Percentiles rank a stretch among this genome's conserved stretches.
These are phyloP conservation scores for Rhagium mordax DNA, from an alignment of 2,888 invertebrate genomes.

Conservation along the genomic window DNA sequence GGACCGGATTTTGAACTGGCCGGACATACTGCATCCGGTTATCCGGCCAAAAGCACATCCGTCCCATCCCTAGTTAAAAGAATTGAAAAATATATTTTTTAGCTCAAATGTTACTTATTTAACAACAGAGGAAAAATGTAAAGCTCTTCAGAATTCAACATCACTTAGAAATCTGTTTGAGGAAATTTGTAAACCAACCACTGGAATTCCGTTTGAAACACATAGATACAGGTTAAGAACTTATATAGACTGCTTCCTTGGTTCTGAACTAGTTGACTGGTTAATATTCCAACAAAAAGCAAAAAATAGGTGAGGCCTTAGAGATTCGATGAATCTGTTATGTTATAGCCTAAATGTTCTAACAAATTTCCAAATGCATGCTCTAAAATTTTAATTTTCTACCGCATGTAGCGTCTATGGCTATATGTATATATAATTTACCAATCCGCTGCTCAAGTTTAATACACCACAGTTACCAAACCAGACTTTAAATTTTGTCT, in stretches of 20 bases:
- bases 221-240: slow-evolving; percentile 82
- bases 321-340: no score
- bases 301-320: slow-evolving; percentile 81
- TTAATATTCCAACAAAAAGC: slow-evolving; percentile 84
- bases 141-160: slow-evolving; percentile 73
- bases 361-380: no score
- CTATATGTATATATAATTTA: no score
- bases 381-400: not conserved
- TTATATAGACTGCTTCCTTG: slow-evolving; percentile 83
- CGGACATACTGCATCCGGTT: no score
- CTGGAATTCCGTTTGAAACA: slow-evolving; percentile 75
- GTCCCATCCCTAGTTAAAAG: no score
- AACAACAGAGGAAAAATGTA: slow-evolving; percentile 72
- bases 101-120: slow-evolving; percentile 64
- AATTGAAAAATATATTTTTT: not conserved
- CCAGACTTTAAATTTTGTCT: no score
- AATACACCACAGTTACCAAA: no score
- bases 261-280: slow-evolving; percentile 89
- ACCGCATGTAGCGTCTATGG: not conserved
- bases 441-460: no score
- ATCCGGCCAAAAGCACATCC: no score
- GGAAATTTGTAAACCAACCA: slow-evolving; percentile 71
- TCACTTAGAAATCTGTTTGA: slow-evolving; percentile 77
- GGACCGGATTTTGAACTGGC: no score
- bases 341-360: no score